These are phyloP conservation scores for Rynchops niger DNA, from an alignment of 2,113 vertebrate species.

Conservation along the genomic window DNA sequence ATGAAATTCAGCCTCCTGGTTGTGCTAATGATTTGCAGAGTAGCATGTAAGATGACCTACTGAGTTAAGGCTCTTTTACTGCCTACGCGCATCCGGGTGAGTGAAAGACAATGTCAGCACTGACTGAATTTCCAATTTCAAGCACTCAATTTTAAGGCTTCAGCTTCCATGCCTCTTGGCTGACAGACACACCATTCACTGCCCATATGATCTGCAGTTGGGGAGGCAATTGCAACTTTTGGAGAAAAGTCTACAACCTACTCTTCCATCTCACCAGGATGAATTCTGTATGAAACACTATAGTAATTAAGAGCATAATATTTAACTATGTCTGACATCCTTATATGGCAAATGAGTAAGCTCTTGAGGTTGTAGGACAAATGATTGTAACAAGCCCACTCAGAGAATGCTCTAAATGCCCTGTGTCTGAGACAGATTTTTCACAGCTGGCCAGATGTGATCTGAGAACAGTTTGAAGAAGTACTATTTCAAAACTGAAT, in stretches of 20 bases:
- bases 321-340: not conserved
- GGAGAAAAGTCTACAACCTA: not conserved
- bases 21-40: not conserved
- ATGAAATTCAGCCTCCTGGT: not conserved
- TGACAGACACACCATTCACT: not conserved
- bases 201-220: not conserved
- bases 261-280: not conserved
- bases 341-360: not conserved
- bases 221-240: not conserved
- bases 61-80: not conserved
- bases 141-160: not conserved
- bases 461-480: not conserved
- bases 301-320: not conserved
- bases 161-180: not conserved
- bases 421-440: not conserved
- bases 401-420: not conserved
- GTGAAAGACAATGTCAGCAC: not conserved
- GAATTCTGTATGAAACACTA: not conserved
- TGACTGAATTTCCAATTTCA: not conserved
- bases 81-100: rapidly evolving
- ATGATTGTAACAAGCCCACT: not conserved
- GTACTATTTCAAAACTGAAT: not conserved
- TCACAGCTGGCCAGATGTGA: slow-evolving; percentile 14
- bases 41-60: not conserved
- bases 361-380: not conserved